Evolutionary conservation across 2,888 invertebrate genomes (phyloP).

Genomic region (Hetaerina titia): DNA sequence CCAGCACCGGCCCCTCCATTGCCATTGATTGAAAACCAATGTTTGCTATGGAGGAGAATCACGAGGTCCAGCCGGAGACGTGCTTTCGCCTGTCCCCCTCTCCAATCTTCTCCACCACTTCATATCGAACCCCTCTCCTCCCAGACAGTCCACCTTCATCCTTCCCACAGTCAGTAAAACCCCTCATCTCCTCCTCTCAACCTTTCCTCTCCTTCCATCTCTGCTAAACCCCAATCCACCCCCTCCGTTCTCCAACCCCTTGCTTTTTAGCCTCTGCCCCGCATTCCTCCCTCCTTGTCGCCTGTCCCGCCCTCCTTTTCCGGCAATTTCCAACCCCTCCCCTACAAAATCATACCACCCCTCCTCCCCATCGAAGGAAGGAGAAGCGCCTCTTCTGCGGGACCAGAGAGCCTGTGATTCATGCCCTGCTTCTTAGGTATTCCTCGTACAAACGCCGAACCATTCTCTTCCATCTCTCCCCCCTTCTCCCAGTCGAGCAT

Average conservation of each 20-base stretch:
- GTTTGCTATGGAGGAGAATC: not conserved
- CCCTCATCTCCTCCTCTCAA: not conserved
- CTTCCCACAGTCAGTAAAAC: no score
- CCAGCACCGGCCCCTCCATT: not conserved
- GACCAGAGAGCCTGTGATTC: constrained; percentile 1
- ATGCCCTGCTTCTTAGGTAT: constrained; percentile 54
- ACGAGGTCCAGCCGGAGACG: not conserved
- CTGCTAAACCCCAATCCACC: no score
- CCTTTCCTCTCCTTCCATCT: not conserved
- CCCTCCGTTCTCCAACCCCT: no score
- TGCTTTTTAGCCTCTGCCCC: no score
- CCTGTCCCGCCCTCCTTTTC: not conserved
- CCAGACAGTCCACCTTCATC: not conserved
- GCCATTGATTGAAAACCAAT: not conserved
- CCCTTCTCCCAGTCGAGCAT: not conserved
- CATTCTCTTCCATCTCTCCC: not conserved
- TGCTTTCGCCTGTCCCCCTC: not conserved
- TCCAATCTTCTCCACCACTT: not conserved
- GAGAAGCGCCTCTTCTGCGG: not conserved
- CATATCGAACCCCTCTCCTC: not conserved
- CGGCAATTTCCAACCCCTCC: not conserved
- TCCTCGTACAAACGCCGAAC: constrained; percentile 36
- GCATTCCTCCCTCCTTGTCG: not conserved
- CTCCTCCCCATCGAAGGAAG: not conserved
- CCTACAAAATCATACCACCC: not conserved